Percentiles rank a stretch among this genome's conserved stretches.
phyloP scores from a whole-genome alignment of 2,797 vertebrate species.

The Aphelocoma californica region DNA sequence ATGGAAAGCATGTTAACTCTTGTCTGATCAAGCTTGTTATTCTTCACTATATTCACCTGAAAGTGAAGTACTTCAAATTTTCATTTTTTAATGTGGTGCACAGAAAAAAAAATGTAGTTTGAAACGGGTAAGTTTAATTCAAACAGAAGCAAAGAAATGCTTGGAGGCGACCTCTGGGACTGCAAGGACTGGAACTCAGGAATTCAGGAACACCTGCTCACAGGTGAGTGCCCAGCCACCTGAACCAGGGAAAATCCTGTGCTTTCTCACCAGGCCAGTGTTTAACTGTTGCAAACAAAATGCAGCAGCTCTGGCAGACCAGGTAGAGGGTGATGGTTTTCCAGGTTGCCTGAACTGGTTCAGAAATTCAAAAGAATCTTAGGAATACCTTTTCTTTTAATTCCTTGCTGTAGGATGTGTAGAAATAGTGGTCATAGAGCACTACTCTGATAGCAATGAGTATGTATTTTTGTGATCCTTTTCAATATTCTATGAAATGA shows the following conservation, averaged over 20 bases:
- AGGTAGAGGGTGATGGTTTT: not conserved
- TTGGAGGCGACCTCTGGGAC: fast-evolving
- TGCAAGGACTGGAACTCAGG: not conserved
- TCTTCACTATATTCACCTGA: not conserved
- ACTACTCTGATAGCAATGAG: not conserved
- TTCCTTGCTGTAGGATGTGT: not conserved
- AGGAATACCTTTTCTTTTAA: not conserved
- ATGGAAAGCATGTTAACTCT: not conserved
- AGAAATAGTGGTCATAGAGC: not conserved
- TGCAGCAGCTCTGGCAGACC: not conserved
- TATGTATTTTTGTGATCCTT: not conserved
- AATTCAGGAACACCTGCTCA: not conserved
- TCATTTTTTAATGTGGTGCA: not conserved
- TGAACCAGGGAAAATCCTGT: not conserved
- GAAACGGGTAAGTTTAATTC: not conserved
- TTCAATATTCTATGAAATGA: not conserved
- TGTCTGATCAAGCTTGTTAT: not conserved
- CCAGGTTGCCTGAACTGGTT: not conserved
- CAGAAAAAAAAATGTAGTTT: not conserved
- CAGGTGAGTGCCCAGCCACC: not conserved
- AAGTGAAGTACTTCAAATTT: not conserved
- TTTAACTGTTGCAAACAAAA: not conserved
- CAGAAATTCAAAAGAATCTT: not conserved
- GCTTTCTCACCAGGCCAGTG: not conserved
- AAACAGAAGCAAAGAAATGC: not conserved